Evolutionary conservation across 2,888 invertebrate genomes (phyloP).

Genomic region (Notocelia uddmanniana): DNA sequence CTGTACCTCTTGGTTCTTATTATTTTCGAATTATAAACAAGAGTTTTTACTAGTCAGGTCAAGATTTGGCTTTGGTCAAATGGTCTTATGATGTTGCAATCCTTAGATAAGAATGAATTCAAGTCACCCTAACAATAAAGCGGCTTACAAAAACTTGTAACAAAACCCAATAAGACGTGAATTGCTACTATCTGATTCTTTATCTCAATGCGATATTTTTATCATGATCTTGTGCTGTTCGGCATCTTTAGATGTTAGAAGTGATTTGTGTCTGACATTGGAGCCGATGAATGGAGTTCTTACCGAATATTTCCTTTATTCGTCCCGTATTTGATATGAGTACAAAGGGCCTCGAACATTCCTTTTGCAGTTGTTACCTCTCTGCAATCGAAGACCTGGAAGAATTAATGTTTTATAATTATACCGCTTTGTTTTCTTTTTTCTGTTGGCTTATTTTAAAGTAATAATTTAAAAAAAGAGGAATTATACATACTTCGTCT

Average conservation of each 20-base stretch:
- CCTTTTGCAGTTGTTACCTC: slow-evolving; percentile 97
- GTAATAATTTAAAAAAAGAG: background rate
- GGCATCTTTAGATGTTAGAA: slow-evolving; percentile 35
- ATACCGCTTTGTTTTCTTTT: slow-evolving; percentile 4
- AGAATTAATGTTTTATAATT: slow-evolving; percentile 23
- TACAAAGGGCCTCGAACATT: slow-evolving; percentile 98
- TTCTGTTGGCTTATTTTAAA: background rate
- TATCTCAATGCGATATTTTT: slow-evolving; percentile 30
- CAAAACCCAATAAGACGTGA: background rate
- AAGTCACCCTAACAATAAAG: background rate
- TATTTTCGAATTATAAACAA: no score
- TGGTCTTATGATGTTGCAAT: background rate
- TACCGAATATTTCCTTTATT: slow-evolving; percentile 98
- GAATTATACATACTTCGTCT: background rate
- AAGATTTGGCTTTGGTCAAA: no score
- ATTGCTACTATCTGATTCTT: slow-evolving; percentile 28
- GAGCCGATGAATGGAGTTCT: slow-evolving; percentile 42
- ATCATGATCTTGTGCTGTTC: slow-evolving; percentile 30
- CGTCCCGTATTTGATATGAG: slow-evolving; percentile 98
- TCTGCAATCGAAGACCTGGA: slow-evolving; percentile 97
- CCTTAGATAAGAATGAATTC: background rate
- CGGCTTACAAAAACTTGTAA: background rate
- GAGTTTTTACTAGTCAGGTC: no score
- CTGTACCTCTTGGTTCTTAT: no score
- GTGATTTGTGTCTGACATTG: slow-evolving; percentile 43